phyloP scores from a whole-genome alignment of 1,140 invertebrate genomes.

The Heliconius melpomene region DNA sequence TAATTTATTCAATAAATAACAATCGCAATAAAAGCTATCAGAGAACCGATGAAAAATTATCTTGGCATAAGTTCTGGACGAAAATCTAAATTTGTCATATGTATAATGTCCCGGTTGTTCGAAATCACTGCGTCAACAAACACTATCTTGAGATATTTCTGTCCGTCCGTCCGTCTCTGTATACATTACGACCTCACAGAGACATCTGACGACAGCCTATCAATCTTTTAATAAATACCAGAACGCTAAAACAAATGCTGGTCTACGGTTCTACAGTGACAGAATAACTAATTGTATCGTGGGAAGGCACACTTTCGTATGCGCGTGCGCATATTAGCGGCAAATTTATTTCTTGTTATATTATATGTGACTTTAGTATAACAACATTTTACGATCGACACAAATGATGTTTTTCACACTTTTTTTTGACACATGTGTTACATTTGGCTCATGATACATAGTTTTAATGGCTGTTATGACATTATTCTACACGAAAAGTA shows the following conservation, averaged over 20 bases:
- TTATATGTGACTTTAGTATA: constrained; percentile 69
- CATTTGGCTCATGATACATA: constrained; percentile 47
- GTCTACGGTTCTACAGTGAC: constrained; percentile 7
- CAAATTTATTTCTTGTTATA: constrained; percentile 50
- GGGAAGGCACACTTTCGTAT: constrained; percentile 37
- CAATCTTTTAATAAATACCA: constrained; percentile 79
- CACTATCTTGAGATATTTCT: constrained; percentile 70
- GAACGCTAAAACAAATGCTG: constrained; percentile 47
- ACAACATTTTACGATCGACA: constrained; percentile 69
- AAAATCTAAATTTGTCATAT: constrained; percentile 65
- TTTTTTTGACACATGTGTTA: constrained; percentile 63
- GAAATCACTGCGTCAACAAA: constrained; percentile 63
- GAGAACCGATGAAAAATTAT: constrained; percentile 35
- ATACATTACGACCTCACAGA: constrained; percentile 68
- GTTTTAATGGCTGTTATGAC: constrained; percentile 71
- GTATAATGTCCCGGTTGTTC: constrained; percentile 57
- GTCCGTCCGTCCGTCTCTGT: constrained; percentile 60
- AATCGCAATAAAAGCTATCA: constrained; percentile 36
- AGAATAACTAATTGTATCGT: constrained; percentile 12
- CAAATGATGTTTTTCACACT: constrained; percentile 70
- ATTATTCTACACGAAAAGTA: constrained; percentile 67
- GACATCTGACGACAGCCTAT: constrained; percentile 74
- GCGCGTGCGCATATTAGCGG: constrained; percentile 21
- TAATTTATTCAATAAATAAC: constrained; percentile 35
- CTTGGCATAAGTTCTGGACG: constrained; percentile 26